Percentiles rank a stretch among this genome's conserved stretches.
Conservation (phyloP, 2,888 invertebrate species). For the Mythimna vitellina region DNA sequence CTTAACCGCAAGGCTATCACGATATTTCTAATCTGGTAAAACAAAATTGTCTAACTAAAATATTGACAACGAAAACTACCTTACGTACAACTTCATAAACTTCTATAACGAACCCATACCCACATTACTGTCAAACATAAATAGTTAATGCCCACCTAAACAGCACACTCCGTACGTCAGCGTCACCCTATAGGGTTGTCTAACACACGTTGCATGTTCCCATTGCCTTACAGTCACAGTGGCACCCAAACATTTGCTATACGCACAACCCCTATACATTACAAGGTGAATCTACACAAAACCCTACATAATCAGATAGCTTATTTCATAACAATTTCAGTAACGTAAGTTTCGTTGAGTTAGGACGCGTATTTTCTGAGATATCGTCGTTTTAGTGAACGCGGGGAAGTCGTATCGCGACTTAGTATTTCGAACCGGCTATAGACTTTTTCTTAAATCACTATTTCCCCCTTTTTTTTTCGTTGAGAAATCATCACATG, state of each 20-base stretch:
- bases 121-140: constrained; percentile 13
- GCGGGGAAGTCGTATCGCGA: too few species aligned
- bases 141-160: constrained; percentile 6
- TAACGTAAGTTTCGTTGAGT: too few species aligned
- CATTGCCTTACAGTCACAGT: background rate
- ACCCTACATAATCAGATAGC: too few species aligned
- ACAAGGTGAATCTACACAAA: too few species aligned
- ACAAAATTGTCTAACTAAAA: too few species aligned
- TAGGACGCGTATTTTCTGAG: too few species aligned
- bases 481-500: too few species aligned
- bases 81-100: background rate
- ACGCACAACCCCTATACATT: background rate
- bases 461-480: background rate
- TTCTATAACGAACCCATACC: background rate
- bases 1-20: too few species aligned
- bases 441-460: background rate
- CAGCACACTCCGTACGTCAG: background rate
- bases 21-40: too few species aligned
- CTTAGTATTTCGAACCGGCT: too few species aligned
- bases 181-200: constrained; percentile 16
- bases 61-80: background rate
- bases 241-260: background rate
- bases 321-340: too few species aligned
- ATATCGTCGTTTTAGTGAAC: too few species aligned
- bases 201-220: constrained; percentile 45